phyloP scores from a whole-genome alignment of 2,888 invertebrate genomes.

The Thecophora atra region DNA sequence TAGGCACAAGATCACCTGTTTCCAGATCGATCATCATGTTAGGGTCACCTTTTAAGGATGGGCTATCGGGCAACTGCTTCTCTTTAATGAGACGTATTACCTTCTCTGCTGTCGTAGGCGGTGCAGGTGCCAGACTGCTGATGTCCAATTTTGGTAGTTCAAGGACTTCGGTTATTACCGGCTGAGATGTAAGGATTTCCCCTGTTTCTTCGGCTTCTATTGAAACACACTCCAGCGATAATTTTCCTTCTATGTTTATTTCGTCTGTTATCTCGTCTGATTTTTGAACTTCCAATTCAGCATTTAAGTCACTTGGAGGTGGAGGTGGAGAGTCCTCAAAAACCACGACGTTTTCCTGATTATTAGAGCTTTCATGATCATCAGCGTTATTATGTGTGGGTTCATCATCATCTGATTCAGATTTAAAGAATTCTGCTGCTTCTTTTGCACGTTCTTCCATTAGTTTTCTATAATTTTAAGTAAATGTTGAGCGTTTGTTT shows the following conservation, averaged over 20 bases:
- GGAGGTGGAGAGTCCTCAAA: not conserved
- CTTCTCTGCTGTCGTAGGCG: slow-evolving; percentile 49
- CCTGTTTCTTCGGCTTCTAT: not conserved
- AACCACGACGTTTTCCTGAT: not conserved
- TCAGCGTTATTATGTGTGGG: slow-evolving; percentile 37
- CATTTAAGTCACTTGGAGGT: not conserved
- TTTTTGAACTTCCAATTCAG: not conserved
- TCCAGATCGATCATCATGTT: slow-evolving; percentile 73
- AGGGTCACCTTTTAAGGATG: slow-evolving; percentile 69
- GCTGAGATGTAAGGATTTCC: slow-evolving; percentile 13
- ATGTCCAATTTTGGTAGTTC: slow-evolving; percentile 57
- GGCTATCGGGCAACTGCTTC: slow-evolving; percentile 56
- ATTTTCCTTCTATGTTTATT: not conserved
- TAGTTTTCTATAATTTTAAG: slow-evolving; percentile 69
- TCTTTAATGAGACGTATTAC: slow-evolving; percentile 51
- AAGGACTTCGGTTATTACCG: slow-evolving; percentile 48
- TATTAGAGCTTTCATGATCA: not conserved
- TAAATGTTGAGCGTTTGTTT: slow-evolving; percentile 3
- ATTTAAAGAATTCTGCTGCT: slow-evolving; percentile 79
- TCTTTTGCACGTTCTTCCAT: slow-evolving; percentile 79
- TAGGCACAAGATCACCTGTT: slow-evolving; percentile 63
- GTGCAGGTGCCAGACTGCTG: slow-evolving; percentile 49
- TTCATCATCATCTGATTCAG: slow-evolving; percentile 67
- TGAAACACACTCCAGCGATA: not conserved
- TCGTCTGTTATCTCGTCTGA: not conserved